phyloP scores from a whole-genome alignment of 2,797 vertebrate species.

The Micromesistius poutassou region DNA sequence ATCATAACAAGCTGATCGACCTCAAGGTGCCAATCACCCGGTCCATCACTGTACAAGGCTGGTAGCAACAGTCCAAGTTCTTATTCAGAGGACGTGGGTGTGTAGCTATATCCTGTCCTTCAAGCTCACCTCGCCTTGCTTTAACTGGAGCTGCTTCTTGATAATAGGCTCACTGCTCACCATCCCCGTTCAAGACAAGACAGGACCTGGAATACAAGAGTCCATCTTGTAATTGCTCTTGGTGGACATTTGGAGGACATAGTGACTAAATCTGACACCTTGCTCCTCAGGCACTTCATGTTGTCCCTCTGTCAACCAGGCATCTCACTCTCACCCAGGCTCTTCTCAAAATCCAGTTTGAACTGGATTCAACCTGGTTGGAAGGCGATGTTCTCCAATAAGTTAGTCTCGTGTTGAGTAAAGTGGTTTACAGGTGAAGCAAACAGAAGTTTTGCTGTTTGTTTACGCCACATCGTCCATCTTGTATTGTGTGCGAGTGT shows the following conservation, averaged over 20 bases:
- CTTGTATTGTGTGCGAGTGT: not conserved
- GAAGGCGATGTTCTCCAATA: not conserved
- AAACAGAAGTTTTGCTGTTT: not conserved
- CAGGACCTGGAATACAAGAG: not conserved
- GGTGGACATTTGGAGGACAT: not conserved
- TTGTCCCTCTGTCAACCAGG: not conserved
- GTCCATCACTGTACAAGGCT: not conserved
- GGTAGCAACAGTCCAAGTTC: not conserved
- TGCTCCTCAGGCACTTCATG: not conserved
- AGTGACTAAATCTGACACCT: not conserved
- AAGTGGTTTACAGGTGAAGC: not conserved
- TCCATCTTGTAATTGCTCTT: slow-evolving; percentile 2
- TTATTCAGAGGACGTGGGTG: not conserved
- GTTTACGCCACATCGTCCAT: not conserved
- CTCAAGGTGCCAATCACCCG: not conserved
- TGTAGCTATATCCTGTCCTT: not conserved
- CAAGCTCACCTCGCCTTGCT: not conserved
- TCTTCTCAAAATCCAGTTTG: not conserved
- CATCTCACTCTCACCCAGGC: not conserved
- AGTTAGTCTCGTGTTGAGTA: not conserved
- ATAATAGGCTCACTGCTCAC: not conserved
- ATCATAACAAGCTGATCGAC: not conserved
- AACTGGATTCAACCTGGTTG: not conserved
- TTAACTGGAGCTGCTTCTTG: not conserved
- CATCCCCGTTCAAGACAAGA: not conserved